Base-by-base conservation (phyloP, 2,113 vertebrate genomes). In the Coregonus clupeaformis region DNA sequence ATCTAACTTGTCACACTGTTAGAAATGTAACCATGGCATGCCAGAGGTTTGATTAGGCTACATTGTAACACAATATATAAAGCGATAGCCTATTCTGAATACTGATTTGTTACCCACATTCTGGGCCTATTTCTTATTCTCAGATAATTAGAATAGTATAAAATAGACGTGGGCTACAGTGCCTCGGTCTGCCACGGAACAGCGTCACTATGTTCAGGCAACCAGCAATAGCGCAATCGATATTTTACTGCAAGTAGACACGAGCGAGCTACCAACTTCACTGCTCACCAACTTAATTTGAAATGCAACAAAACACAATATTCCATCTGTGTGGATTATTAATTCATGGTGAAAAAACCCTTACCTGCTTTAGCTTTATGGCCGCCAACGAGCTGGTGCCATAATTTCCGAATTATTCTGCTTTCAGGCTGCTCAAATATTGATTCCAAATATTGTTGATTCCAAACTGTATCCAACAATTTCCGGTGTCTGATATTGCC, bases 301-400 rank as follows among this genome's bases (percentile, higher is more conserved):
- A 65, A 36, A 30, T 67, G 30, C 30, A 67, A 32, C 27, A 67
- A 36, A 67, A 67, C 30, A 67, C 30, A 16, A 67, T 27, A 9
- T 62, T 62, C 59, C 20, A 62, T 25, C n/a, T 62, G 16, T 42
- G 5, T 68, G 29, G 30, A 32, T 36, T n/a, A 62, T 24, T 13
- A 65, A 49, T 47, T n/a, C 32, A 1, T 9, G 42, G n/a, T 45
- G 42, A 12, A 47, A 45, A 24, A 47, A 22, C n/a, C 12, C 67
- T 22, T 68, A 68, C 67, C 67, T 68, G 36, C 42, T 68, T 12
- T n/a, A 18, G 27, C 32, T 68, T 32, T 68, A 47, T 68, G 42
- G 22, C 42, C 67, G 67, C 32, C 67, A 47, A n/a, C 32, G 42
- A 16, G 29, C 36, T 49, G 67, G 11, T 68, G 36, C 42, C 67